Conservation (phyloP, 2,888 invertebrate genomes). For the Caradrina kadenii region DNA sequence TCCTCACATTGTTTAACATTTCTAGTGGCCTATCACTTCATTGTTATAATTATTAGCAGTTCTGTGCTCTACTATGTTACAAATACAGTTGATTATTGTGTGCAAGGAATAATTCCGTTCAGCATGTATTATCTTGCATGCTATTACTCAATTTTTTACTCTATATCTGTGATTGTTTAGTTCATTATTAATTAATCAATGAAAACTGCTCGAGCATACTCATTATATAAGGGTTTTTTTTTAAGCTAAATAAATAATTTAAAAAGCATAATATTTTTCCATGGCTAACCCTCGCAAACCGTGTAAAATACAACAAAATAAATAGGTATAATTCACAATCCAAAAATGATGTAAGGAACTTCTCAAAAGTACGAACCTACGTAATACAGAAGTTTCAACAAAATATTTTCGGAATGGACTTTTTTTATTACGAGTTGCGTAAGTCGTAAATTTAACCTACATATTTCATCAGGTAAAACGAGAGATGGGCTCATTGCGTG, state of each 20-base stretch:
- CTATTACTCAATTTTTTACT: too few relatives aligned
- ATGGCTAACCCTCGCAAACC: background rate
- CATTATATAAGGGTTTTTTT: too few relatives aligned
- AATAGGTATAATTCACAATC: constrained; percentile 12
- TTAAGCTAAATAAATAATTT: too few relatives aligned
- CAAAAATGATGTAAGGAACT: constrained; percentile 26
- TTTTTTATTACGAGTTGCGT: constrained; percentile 57
- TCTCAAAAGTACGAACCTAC: constrained; percentile 29
- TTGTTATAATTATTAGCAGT: too few relatives aligned
- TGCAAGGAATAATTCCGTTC: too few relatives aligned
- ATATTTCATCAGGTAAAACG: constrained; percentile 61
- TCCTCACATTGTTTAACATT: background rate
- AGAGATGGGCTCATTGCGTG: constrained; percentile 62
- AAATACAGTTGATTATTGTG: too few relatives aligned
- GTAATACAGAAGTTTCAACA: constrained; percentile 48
- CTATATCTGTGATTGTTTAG: too few relatives aligned
- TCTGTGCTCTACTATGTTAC: too few relatives aligned
- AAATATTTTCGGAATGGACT: constrained; percentile 50
- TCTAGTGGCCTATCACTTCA: background rate
- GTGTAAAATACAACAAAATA: constrained; percentile 14
- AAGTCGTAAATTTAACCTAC: constrained; percentile 60
- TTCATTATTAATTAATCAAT: too few relatives aligned
- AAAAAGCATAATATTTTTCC: background rate
- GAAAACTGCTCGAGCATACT: too few relatives aligned
- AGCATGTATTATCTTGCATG: too few relatives aligned